phyloP scores from a whole-genome alignment of 2,797 vertebrate genomes.

The Sebastes itinus region DNA sequence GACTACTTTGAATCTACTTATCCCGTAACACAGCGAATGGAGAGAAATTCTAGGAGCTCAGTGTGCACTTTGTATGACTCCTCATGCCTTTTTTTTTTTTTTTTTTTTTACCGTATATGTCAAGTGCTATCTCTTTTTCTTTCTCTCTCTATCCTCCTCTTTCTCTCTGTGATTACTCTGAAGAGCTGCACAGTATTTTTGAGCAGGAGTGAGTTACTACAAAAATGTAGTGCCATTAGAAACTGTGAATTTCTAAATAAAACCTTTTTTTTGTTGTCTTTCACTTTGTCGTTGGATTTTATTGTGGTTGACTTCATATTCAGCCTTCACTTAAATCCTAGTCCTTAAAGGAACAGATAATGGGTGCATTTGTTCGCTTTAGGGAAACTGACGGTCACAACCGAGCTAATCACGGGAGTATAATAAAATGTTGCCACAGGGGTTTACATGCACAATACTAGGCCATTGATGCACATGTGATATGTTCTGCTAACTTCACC shows the following conservation, averaged over 20 bases:
- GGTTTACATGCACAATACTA: not conserved
- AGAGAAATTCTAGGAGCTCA: slow-evolving; percentile 82
- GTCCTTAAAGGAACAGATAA: not conserved
- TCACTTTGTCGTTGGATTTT: slow-evolving; percentile 43
- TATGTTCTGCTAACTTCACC: not conserved
- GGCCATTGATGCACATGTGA: not conserved
- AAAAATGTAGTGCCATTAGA: slow-evolving; percentile 98
- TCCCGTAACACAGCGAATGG: slow-evolving; percentile 55
- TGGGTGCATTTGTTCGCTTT: not conserved
- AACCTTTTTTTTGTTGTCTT: slow-evolving; percentile 87
- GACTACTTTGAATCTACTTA: slow-evolving; percentile 67
- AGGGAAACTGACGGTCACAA: not conserved
- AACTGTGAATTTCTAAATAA: slow-evolving; percentile 99
- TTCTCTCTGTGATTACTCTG: slow-evolving; percentile 73
- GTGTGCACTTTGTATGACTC: slow-evolving; percentile 92
- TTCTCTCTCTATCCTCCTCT: slow-evolving; percentile 53
- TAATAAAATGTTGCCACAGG: not conserved
- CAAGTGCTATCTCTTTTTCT: slow-evolving; percentile 84
- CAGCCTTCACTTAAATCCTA: not conserved
- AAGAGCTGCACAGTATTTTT: slow-evolving; percentile 84
- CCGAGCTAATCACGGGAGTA: not conserved
- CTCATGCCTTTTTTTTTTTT: slow-evolving; percentile 81
- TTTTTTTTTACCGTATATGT: slow-evolving; percentile 83
- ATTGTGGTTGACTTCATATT: not conserved
- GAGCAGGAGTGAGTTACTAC: slow-evolving; percentile 90